Evolutionary conservation across 2,113 vertebrate genomes (phyloP), one percentile per base, ranked within the genome.

Genomic region (Taxidea taxus): DNA sequence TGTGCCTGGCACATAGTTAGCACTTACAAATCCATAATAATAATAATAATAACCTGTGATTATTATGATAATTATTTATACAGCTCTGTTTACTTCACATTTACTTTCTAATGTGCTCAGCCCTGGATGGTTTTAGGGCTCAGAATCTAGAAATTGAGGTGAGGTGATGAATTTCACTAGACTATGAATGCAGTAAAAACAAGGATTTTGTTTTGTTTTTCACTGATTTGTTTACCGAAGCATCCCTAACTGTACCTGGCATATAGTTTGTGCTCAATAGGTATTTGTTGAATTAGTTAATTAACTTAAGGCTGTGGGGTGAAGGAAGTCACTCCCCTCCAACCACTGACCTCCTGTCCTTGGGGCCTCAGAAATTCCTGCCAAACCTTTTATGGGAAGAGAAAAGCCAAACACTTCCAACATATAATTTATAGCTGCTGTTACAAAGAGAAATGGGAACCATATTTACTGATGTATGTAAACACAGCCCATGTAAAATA

Each of bases 401-500:
- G 84, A 95, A 68, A n/a, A 93, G 78, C 82, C 54, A 64, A 29
- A 51, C 29, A 5, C 60, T 66, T 91, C 77, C 70, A 70, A 60
- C 68, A 3, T 84, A 7, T 84, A 95, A 91, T 97, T 97, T 94
- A 95, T 82, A 95, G 85, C 86, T 20, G 44, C 64, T 84, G 44
- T 91, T 92, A 21, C 18, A 27, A 78, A 91, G 92, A 92, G 81
- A 90, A 84, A 87, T 74, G 78, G 90, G 91, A 84, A 84, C 86
- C 56, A n/a, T 87, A 77, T 75, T 95, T 93, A 91, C 72, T 70
- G 47, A 92, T 70, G 66, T 91, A 75, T 86, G 39, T 94, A 96
- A 94, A 87, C 72, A 58, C 37, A 34, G 82, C 37, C 78, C 42
- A 14, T 68, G 31, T 62, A 51, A 94, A 89, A 89, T 91, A 58